Base-by-base conservation (phyloP, 2,113 vertebrate genomes). In the Sinocyclocheilus rhinocerous region DNA sequence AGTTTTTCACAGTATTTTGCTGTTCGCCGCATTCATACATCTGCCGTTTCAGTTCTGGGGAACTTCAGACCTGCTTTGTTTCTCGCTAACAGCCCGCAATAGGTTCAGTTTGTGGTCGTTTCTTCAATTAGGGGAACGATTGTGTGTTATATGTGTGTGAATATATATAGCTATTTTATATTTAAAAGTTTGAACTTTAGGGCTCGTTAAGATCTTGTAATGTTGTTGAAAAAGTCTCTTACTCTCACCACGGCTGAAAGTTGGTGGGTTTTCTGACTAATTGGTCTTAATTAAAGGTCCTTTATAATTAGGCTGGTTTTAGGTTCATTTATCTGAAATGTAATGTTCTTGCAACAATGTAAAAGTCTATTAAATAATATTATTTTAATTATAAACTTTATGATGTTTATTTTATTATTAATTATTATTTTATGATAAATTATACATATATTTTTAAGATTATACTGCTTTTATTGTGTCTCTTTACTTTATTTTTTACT, bases 1-100 rank as follows among this genome's bases (percentile, higher is more conserved):
- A 94, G 29, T 94, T 91, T 94, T 90, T 94, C 92, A 93, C 89
- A 91, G 83, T 55, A 86, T 89, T 85, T 84, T 92, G 76, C 81
- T 65, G 82, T 86, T 86, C 89, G 18, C 67, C 63, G 65, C 55
- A 85, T 84, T 85, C 72, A 73, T 85, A 42, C 39, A 57, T 84
- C 29, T 55, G 48, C 11, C 6, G 5, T 39, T 33, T 69, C 15
- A 18, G n/a, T 65, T 76, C 42, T 24, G 42, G 12, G 72, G 73
- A 76, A n/a, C 45, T 50, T 50, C 48, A 76, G 3, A 39, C 18
- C 36, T 20, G 39, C 36, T n/a, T 24, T 45, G 70, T 42, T 75
- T 75, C 20, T 45, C 4, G 36, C 20, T 73, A 6, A 67, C 26
- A 69, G 26, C 26, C 26, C 18, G 3, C 26, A 69, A 0, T 33